Evolutionary conservation across 35 echinoderm and acorn worm genomes (phyloP), one percentile per base, ranked within the genome.

Genomic region (Apostichopus parvimensis): DNA sequence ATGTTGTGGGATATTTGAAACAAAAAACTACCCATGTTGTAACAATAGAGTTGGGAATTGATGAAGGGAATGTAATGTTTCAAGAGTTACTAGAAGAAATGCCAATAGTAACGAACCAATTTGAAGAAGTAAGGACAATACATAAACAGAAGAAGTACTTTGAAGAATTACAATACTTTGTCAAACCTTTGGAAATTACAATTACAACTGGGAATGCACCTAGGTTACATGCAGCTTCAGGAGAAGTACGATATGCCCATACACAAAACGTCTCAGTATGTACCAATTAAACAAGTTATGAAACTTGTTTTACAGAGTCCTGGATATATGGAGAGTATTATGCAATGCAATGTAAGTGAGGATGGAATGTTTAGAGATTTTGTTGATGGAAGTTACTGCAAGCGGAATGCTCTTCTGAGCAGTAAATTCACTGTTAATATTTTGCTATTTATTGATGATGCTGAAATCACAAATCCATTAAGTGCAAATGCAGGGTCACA

Each of bases 401-500:
- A 57, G 22, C 2, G 58, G 1, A 54, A 80, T 57, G 9, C 4
- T 11, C 56, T 91, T 56, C 76, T 10, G 53, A 5, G 1, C 2
- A 18, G 45, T 7, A 18, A 34, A 12, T 79, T 13, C 5, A 57
- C 2, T 6, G 58, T 61, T 24, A 20, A 21, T 17, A 12, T 91
- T 1, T 13, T 91, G 20, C 13, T 91, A 18, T 79, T 18, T 64
- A 61, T 84, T 57, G 90, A 95, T 81, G 91, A 95, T 45, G 23
- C 64, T 10, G 80, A 94, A 76, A 86, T 94, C 8, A 90, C 76
- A 5, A 94, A 94, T 28, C 93, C 93, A 26, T 18, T 91, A 6
- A 83, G 93, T 57, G 59, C 93, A 9, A 94, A 82, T 23, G 93
- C 93, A 73, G 93, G 93, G 6, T 26, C 73, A 8, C 93, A 94